Evolutionary conservation across 2,113 vertebrate genomes (phyloP).

Genomic region (Amphiprion ocellaris): DNA sequence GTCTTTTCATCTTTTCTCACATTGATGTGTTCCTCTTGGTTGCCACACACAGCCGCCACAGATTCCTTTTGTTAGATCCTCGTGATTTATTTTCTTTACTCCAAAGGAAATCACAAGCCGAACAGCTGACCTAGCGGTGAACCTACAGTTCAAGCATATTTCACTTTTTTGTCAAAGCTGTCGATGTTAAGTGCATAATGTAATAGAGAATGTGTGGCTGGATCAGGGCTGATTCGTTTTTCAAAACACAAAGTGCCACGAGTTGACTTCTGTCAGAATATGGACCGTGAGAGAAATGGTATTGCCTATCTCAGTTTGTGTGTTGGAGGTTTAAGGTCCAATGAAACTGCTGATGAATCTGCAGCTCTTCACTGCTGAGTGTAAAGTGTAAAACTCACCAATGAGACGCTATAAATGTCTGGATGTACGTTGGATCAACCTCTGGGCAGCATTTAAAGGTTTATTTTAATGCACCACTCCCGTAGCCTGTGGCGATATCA

Average conservation of each 20-base stretch:
- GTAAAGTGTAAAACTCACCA: background rate
- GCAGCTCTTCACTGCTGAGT: background rate
- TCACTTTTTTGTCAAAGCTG: background rate
- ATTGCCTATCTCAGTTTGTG: background rate
- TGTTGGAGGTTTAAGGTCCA: too few species aligned
- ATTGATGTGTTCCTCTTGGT: background rate
- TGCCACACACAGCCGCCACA: background rate
- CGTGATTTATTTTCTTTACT: slow-evolving; percentile 23
- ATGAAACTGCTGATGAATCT: background rate
- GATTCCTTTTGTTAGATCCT: slow-evolving; percentile 19
- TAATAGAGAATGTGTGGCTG: background rate
- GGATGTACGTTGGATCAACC: background rate
- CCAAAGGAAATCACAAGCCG: background rate
- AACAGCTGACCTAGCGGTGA: background rate
- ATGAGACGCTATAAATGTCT: background rate
- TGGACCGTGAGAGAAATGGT: background rate
- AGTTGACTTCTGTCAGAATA: background rate
- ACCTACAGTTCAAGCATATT: slow-evolving; percentile 4
- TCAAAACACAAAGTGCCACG: background rate
- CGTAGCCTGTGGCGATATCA: too few species aligned
- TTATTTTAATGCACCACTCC: too few species aligned
- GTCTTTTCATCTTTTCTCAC: slow-evolving; percentile 35
- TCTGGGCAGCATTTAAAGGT: background rate
- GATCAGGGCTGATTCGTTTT: background rate
- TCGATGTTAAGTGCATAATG: background rate